A percentile compares a stretch with the other conserved stretches of the same genome.
Evolutionary conservation across 2,113 vertebrate genomes (phyloP).

Genomic region (Melospiza georgiana): DNA sequence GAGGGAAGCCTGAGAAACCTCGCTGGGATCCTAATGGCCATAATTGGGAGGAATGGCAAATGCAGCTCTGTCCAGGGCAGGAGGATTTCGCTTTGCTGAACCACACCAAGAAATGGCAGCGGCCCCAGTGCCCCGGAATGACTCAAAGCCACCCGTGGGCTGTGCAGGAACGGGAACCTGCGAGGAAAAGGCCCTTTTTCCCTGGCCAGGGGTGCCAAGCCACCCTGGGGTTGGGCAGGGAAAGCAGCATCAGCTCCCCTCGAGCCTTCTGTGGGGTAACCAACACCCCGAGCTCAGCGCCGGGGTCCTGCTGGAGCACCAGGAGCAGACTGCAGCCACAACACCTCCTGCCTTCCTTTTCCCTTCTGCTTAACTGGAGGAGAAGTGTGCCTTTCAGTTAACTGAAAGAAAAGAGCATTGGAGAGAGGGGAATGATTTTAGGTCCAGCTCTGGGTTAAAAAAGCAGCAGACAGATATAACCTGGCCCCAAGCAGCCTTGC

Average conservation of each 20-base stretch:
- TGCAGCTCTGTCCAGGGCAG: accelerated
- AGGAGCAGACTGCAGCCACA: neutral
- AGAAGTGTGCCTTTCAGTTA: neutral
- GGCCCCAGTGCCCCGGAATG: neutral
- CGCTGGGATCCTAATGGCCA: neutral
- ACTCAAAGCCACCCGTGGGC: neutral
- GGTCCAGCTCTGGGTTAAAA: neutral
- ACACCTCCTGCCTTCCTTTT: neutral
- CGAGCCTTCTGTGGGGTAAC: neutral
- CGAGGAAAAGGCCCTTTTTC: neutral
- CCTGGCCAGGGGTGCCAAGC: neutral
- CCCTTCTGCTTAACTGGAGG: neutral
- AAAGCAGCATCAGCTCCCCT: neutral
- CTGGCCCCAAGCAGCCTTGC: neutral
- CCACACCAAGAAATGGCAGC: neutral
- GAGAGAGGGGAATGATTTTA: neutral
- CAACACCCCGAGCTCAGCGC: accelerated
- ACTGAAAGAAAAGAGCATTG: neutral
- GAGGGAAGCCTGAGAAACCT: neutral
- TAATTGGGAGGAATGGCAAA: neutral
- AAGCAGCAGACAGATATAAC: neutral
- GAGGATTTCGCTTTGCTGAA: neutral
- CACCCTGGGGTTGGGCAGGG: neutral
- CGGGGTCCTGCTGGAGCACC: neutral
- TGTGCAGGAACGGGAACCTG: neutral